These are phyloP conservation scores for Nephrotoma guestfalica DNA, from an alignment of 2,888 invertebrate species.

Conservation along the genomic window DNA sequence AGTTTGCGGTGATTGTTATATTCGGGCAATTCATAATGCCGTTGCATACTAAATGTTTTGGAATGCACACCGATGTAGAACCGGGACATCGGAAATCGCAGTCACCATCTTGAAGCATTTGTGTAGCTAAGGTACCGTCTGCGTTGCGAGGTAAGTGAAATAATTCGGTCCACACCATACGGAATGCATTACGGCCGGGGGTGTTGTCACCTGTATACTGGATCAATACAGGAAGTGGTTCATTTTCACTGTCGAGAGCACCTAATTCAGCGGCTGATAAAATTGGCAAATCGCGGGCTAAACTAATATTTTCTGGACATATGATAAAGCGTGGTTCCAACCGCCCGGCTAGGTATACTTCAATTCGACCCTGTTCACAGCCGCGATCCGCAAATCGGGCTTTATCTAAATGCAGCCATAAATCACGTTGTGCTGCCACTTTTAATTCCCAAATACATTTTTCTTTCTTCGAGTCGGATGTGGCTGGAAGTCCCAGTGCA, in stretches of 20 bases:
- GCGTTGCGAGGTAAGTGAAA: conserved; percentile 73
- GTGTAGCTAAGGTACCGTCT: conserved; percentile 65
- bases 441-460: conserved; percentile 71
- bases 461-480: conserved; percentile 50
- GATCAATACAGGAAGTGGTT: conserved; percentile 49
- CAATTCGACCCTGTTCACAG: conserved; percentile 75
- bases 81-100: conserved; percentile 85
- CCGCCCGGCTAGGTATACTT: conserved; percentile 60
- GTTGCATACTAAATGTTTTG: conserved; percentile 69
- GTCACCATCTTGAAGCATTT: conserved; percentile 54
- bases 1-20: conserved; percentile 35
- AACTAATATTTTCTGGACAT: conserved; percentile 74
- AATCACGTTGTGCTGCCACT: conserved; percentile 68
- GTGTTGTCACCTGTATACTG: conserved; percentile 62
- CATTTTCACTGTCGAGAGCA: conserved; percentile 40
- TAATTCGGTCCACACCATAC: conserved; percentile 80
- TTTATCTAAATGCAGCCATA: conserved; percentile 77
- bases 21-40: conserved; percentile 80
- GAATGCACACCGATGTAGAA: conserved; percentile 68
- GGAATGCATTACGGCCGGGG: conserved; percentile 71
- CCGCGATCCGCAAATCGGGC: conserved; percentile 71
- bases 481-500: conserved; percentile 43
- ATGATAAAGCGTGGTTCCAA: conserved; percentile 64
- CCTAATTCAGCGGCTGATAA: conserved; percentile 64
- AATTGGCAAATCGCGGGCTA: conserved; percentile 65